Conservation (phyloP, 2,888 invertebrate genomes). For the Capitulum mitella region DNA sequence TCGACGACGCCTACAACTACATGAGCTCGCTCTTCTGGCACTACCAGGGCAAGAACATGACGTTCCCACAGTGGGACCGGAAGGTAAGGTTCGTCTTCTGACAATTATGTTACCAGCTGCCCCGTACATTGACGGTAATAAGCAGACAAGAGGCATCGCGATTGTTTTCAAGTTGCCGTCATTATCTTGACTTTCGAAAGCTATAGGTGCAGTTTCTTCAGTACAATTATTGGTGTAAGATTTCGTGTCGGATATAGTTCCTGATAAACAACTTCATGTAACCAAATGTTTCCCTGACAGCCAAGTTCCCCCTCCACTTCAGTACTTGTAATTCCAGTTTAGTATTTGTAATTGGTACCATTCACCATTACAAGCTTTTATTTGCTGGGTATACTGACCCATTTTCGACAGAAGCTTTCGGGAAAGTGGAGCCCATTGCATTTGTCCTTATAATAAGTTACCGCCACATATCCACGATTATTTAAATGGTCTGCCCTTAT, state of each 20-base stretch:
- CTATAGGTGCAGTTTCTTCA: not conserved
- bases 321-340: no score
- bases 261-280: not conserved
- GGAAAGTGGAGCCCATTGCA: no score
- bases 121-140: no score
- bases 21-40: constrained; percentile 37
- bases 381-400: no score
- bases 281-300: no score
- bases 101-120: not conserved
- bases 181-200: no score
- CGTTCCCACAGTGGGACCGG: constrained; percentile 32
- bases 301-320: no score
- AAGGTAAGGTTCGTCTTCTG: constrained; percentile 30
- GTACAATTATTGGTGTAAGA: not conserved
- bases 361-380: no score
- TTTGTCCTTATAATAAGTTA: not conserved
- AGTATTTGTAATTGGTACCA: no score
- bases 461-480: not conserved
- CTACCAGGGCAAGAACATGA: constrained; percentile 35
- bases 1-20: constrained; percentile 38
- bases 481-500: not conserved
- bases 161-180: no score
- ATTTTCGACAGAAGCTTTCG: no score
- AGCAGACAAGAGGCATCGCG: no score
- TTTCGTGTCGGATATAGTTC: not conserved